Evolutionary conservation across 1,140 invertebrate genomes (phyloP), one percentile per base, ranked within the genome.

Genomic region (Thrips palmi): DNA sequence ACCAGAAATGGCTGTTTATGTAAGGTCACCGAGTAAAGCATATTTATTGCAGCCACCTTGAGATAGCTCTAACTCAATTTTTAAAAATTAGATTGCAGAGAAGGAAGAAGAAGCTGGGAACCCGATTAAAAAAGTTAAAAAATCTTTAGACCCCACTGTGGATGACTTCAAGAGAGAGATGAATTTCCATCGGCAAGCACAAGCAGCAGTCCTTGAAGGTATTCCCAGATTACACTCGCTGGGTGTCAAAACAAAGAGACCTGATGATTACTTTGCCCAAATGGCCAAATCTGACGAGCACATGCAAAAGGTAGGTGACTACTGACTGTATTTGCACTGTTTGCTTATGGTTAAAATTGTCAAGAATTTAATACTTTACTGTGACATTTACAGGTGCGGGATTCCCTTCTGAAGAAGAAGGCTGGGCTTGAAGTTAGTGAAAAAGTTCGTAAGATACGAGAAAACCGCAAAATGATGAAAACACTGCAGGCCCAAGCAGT

Each of bases 241-340:
- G 2, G 71, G 70, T 17, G 64, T 94, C 25, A 62, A 69, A 1
- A 93, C 86, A 1, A 77, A 71, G 51, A 67, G 72, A 57, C 94
- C 94, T 0, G 78, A 87, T 21, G 93, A 97, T 61, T 98, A 94
- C 60, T 97, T 94, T 64, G 94, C 93, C 1, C 84, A 98, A 67
- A 98, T 98, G 94, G 87, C 87, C 2, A 99, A 99, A 57, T 70
- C 83, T 33, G 94, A 99, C 62, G 68, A 73, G 27, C 94, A 98
- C 46, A 99, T 99, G 94, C 85, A 94, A 52, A 96, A 92, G 58
- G 71, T 75, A 40, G 44, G 27, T 33, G 8, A 15, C 20, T 33
- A 31, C 20, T 7, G 37, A 14, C 2, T 19, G 5, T 37, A 29
- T 39, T 1, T 40, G 21, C 15, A 23, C 12, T 23, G 4, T 5